Evolutionary conservation across 2,113 vertebrate species (phyloP), one percentile per base, ranked within the genome.

Genomic region (Leptobrachium leishanense): DNA sequence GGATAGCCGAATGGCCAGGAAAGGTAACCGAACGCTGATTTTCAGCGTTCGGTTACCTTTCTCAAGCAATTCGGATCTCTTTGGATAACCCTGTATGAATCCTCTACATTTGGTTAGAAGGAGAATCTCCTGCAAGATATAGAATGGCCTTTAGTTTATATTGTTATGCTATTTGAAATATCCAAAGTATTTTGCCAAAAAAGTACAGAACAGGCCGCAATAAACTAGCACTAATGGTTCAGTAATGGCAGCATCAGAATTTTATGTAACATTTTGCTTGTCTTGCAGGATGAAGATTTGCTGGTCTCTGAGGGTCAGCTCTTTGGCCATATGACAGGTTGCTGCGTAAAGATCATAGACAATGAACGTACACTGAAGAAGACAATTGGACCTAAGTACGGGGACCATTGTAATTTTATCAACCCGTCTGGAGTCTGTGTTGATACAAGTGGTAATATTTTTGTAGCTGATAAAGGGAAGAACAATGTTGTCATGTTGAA

Each of bases 401-500:
- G 10, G 55, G 78, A 1, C 0, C 3, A 55, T n/a, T 77, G 82
- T n/a, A 59, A 2, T 0, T 9, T 75, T 77, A 11, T 76, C 43
- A 81, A 82, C 40, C 43, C 71, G 68, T 85, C 67, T 15, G 3
- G 9, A 63, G 66, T 75, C 42, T 81, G 12, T 41, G 84, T 79
- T 0, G 0, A 79, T 77, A 11, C 41, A 62, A 77, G 72, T 2
- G 85, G 80, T 4, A 87, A 85, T 3, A 50, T 77, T 0, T 78
- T 86, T 0, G 0, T 68, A 10, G 43, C 53, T 6, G 80, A 81
- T 0, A 76, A 54, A 46, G 13, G 20, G 0, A 59, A 84, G 53
- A 87, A 78, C 68, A 83, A 64, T 11, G 70, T 71, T 59, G 73
- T 63, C 57, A 0, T 84, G 42, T 81, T 86, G 79, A 87, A 82